phyloP scores from a whole-genome alignment of 2,113 vertebrate genomes.

The Sturnus vulgaris region DNA sequence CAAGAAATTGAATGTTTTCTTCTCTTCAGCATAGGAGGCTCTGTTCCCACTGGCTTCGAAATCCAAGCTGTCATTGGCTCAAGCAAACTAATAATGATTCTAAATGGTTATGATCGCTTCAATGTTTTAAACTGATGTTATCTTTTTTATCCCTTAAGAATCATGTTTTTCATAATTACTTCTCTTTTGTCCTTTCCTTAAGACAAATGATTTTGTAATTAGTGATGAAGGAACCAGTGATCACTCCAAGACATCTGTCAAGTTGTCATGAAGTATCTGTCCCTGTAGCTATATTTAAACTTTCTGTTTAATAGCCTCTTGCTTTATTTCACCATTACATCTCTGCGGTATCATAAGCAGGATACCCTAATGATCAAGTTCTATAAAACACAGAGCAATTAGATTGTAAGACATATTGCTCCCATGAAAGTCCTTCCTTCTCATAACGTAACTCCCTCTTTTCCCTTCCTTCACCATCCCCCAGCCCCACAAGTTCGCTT shows the following conservation, averaged over 20 bases:
- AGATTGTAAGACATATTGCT: conserved; percentile 74
- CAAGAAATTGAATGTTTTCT: conserved; percentile 77
- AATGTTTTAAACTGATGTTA: conserved; percentile 83
- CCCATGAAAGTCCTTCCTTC: conserved; percentile 68
- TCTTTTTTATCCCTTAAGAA: conserved; percentile 84
- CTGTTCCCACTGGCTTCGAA: conserved; percentile 70
- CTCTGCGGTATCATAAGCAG: conserved; percentile 73
- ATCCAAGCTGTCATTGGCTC: conserved; percentile 75
- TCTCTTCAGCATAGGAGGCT: conserved; percentile 62
- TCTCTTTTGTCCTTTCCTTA: conserved; percentile 84
- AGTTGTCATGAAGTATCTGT: conserved; percentile 82
- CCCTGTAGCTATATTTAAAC: conserved; percentile 86
- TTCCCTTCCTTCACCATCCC: neutral
- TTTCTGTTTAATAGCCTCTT: conserved; percentile 83
- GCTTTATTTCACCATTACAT: conserved; percentile 80
- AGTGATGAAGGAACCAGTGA: conserved; percentile 80
- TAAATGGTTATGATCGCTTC: conserved; percentile 81
- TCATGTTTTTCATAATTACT: conserved; percentile 85
- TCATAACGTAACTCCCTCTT: conserved; percentile 18
- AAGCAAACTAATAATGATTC: conserved; percentile 83
- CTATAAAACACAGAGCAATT: conserved; percentile 80
- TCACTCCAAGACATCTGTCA: conserved; percentile 84
- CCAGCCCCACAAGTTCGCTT: neutral
- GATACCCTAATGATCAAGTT: conserved; percentile 79
- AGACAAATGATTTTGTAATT: conserved; percentile 88